phyloP scores from a whole-genome alignment of 1,140 invertebrate species.

The Cherax destructor region DNA sequence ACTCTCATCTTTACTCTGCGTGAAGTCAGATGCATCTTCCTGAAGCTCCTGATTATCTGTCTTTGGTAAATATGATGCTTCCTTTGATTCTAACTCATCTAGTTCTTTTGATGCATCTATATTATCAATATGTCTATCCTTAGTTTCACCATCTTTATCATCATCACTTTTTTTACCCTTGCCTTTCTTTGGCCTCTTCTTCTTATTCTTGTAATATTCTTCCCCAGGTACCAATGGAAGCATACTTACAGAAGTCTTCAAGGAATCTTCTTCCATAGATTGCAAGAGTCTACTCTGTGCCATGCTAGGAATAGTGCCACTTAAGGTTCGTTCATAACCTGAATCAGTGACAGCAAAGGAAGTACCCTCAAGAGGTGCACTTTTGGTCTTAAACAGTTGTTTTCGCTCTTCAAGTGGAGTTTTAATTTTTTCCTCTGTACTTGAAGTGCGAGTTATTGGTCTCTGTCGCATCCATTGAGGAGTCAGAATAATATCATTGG shows the following conservation, averaged over 20 bases:
- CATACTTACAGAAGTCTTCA: neutral
- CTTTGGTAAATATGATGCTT: neutral
- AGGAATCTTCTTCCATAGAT: neutral
- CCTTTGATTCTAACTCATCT: neutral
- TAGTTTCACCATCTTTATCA: constrained; percentile 10
- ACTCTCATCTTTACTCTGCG: neutral
- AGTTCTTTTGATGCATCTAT: neutral
- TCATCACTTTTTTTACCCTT: constrained; percentile 49
- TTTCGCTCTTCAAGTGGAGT: constrained; percentile 62
- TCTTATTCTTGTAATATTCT: constrained; percentile 69
- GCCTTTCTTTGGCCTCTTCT: constrained; percentile 60
- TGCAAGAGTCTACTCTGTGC: constrained; percentile 12
- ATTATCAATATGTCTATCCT: neutral
- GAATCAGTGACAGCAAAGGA: neutral
- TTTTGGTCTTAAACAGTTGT: constrained; percentile 48
- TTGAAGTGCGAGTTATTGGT: constrained; percentile 58
- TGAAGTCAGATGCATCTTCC: neutral
- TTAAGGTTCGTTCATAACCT: neutral
- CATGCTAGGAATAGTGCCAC: neutral
- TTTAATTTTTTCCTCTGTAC: constrained; percentile 58
- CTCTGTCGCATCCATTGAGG: constrained; percentile 72
- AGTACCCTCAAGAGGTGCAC: constrained; percentile 52
- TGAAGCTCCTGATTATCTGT: neutral
- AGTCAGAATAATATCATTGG: constrained; percentile 65
- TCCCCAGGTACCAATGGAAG: constrained; percentile 41